These are phyloP conservation scores for Dicyrtomina minuta DNA, from an alignment of 2,888 invertebrate genomes.

Conservation along the genomic window DNA sequence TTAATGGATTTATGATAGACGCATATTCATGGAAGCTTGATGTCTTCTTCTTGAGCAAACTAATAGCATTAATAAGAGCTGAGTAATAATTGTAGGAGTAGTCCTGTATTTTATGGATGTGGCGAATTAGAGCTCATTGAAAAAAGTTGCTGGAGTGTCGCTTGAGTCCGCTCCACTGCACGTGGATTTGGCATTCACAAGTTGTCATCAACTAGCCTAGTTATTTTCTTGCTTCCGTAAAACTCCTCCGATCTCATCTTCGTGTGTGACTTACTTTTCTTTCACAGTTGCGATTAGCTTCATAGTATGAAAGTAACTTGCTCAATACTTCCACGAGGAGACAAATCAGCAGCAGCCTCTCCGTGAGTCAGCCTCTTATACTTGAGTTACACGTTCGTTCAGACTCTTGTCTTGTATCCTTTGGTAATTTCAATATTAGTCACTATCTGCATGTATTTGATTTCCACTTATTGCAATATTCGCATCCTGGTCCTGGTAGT, in stretches of 20 bases:
- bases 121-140: conserved; percentile 10
- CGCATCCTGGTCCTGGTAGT: too few species aligned
- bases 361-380: not conserved
- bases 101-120: not conserved
- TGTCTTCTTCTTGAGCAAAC: not conserved
- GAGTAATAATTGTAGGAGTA: not conserved
- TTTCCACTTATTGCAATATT: too few species aligned
- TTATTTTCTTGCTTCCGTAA: not conserved
- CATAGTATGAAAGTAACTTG: not conserved
- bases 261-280: not conserved
- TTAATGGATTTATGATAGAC: not conserved
- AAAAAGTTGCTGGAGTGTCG: not conserved
- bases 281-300: not conserved
- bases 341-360: not conserved
- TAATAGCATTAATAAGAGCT: not conserved
- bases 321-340: not conserved
- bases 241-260: not conserved
- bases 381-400: not conserved
- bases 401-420: too few species aligned
- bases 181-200: conserved; percentile 16
- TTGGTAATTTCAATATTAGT: not conserved
- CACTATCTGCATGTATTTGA: too few species aligned
- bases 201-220: conserved; percentile 28
- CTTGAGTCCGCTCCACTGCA: not conserved
- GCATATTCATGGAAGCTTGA: not conserved